Evolutionary conservation across 2,888 invertebrate genomes (phyloP), one percentile per base, ranked within the genome.

Genomic region (Agrochola circellaris): DNA sequence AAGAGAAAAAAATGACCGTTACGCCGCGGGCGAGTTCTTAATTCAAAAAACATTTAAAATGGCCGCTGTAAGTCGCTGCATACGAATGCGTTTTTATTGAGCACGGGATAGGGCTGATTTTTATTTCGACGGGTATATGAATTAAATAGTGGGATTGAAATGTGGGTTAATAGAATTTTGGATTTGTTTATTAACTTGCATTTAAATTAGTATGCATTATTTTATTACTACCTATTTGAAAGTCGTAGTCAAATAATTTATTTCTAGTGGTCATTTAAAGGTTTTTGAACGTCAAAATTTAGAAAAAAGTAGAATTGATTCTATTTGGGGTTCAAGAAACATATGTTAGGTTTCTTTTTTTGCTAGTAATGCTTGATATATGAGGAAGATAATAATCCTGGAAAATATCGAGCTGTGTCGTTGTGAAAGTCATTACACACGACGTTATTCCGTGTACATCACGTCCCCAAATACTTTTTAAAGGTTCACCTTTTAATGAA

Each of bases 1-100:
- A 92, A 88, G 90, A 87, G 88, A 89, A 88, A 90, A 87, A 84
- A 89, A 87, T 89, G 89, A 88, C 91, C 93, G 93, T 92, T 92
- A 88, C 84, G 93, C 93, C 90, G 88, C 90, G 84, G 89, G 92
- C 88, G 75, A 83, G 87, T 83, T 88, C 89, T 90, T 90, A 88
- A 88, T 89, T 85, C 83, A 84, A 88, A 89, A 86, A 88, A 86
- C 80, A 89, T 88, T 89, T 87, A 85, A 90, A 88, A 88, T 85
- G 90, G 88, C 80, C 70, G 77, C 82, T 77, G 73, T 79, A 77
- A 85, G 82, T 76, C 79, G 81, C 65, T 85, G 87, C 85, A 88
- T 87, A 85, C 82, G 78, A 87, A 85, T 89, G 81, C 87, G 77
- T 82, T 89, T 81, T 78, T 85, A 87, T 83, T 87, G 80, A 77